Percentiles rank a stretch among this genome's conserved stretches.
phyloP scores from a whole-genome alignment of 2,113 vertebrate species.

The Plectropomus leopardus region DNA sequence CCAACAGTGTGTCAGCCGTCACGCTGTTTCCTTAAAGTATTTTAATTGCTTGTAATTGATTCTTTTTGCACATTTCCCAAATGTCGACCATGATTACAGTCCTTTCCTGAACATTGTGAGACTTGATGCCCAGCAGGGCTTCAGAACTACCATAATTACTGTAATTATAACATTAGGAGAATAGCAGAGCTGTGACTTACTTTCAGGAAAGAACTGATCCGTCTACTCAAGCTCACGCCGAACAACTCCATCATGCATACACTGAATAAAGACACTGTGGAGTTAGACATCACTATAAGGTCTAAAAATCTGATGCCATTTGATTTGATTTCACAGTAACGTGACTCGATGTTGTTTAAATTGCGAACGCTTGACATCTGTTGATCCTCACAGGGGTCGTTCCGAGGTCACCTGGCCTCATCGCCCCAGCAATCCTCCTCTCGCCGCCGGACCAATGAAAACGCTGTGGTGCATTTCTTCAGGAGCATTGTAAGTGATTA shows the following conservation, averaged over 20 bases:
- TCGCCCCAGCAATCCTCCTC: constrained; percentile 90
- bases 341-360: fast-evolving
- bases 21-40: background rate
- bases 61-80: background rate
- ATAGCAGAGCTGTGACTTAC: background rate
- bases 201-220: background rate
- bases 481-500: constrained; percentile 93
- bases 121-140: background rate
- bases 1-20: background rate
- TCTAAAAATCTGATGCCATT: background rate
- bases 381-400: constrained; percentile 81
- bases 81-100: background rate
- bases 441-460: constrained; percentile 91
- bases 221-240: background rate
- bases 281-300: no score
- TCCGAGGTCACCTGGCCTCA: constrained; percentile 85
- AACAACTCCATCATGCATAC: background rate
- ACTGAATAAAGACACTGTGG: background rate
- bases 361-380: background rate
- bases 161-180: constrained; percentile 7
- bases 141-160: background rate
- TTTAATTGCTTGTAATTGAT: background rate
- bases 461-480: constrained; percentile 97
- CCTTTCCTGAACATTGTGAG: background rate
- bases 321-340: background rate